Percentiles rank a stretch among this genome's conserved stretches.
Evolutionary conservation across 1,140 invertebrate genomes (phyloP).

Genomic region (Drosophila sucinea): DNA sequence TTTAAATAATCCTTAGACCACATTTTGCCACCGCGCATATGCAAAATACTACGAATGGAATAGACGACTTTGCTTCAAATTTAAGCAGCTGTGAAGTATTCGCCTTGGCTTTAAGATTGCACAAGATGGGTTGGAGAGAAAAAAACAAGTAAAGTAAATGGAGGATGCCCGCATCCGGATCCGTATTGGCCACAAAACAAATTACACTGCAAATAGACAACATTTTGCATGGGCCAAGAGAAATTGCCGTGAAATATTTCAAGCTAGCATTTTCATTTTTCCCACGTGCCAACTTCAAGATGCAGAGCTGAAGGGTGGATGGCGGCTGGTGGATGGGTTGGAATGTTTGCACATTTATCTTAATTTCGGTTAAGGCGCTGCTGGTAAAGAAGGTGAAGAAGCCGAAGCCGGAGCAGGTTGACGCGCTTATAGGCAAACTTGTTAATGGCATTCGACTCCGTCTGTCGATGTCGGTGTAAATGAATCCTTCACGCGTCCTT

Average conservation of each 20-base stretch:
- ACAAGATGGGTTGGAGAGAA: neutral
- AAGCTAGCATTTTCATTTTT: slow-evolving; percentile 58
- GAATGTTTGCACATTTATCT: slow-evolving; percentile 63
- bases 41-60: slow-evolving; percentile 67
- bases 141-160: neutral
- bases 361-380: slow-evolving; percentile 59
- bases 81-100: slow-evolving; percentile 29
- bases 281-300: slow-evolving; percentile 38
- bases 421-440: slow-evolving; percentile 49
- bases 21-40: slow-evolving; percentile 34
- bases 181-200: slow-evolving; percentile 51
- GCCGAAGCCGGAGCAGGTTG: slow-evolving; percentile 42
- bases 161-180: slow-evolving; percentile 24
- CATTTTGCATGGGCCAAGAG: slow-evolving; percentile 58
- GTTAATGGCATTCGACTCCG: slow-evolving; percentile 56
- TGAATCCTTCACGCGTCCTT: slow-evolving; percentile 77
- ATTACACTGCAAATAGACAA: slow-evolving; percentile 68
- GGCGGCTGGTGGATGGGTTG: neutral
- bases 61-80: slow-evolving; percentile 17
- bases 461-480: slow-evolving; percentile 27
- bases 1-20: slow-evolving; percentile 58
- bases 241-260: slow-evolving; percentile 77
- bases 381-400: neutral
- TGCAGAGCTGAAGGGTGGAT: neutral
- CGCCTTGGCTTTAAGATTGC: slow-evolving; percentile 37